These are phyloP conservation scores for Balaeniceps rex DNA, from an alignment of 2,113 vertebrate species.

Conservation along the genomic window DNA sequence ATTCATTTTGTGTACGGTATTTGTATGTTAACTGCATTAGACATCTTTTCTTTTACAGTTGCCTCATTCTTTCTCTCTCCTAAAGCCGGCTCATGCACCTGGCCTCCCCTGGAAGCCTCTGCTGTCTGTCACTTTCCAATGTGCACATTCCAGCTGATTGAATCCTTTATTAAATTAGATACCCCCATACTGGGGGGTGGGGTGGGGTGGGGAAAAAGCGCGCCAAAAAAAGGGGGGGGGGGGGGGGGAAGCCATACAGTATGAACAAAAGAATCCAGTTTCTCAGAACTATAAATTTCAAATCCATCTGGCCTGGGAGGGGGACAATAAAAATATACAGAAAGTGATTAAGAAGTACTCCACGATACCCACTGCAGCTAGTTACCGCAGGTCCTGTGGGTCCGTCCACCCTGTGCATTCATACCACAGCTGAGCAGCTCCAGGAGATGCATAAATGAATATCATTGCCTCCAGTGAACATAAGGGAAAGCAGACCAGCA, in stretches of 20 bases:
- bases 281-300: slow-evolving; percentile 66
- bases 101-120: slow-evolving; percentile 25
- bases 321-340: neutral
- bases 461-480: neutral
- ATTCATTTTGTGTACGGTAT: neutral
- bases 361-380: neutral
- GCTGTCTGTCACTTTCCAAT: slow-evolving; percentile 24
- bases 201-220: no score
- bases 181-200: neutral
- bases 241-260: neutral
- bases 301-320: slow-evolving; percentile 26
- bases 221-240: neutral
- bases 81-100: neutral
- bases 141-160: slow-evolving; percentile 48
- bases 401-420: neutral
- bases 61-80: neutral
- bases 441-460: neutral
- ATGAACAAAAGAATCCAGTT: slow-evolving; percentile 54
- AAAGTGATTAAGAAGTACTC: slow-evolving; percentile 32
- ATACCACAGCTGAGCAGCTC: neutral
- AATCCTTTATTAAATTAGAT: slow-evolving; percentile 46
- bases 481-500: slow-evolving; percentile 5
- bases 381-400: neutral
- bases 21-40: neutral
- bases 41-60: neutral